These are phyloP conservation scores for Drosophila infuscata DNA, from an alignment of 2,888 invertebrate genomes.

Conservation along the genomic window DNA sequence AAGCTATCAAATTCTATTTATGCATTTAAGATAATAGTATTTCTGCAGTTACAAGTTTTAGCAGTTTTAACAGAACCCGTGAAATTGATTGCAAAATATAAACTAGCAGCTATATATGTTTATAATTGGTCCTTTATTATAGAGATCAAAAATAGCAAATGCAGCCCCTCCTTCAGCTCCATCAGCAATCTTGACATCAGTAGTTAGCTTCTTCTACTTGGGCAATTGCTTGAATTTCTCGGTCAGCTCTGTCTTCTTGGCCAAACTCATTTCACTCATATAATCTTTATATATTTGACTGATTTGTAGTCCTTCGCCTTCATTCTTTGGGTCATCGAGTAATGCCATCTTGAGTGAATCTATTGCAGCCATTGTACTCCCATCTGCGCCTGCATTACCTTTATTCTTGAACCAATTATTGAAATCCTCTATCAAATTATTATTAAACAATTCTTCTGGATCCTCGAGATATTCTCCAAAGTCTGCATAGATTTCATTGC, in stretches of 20 bases:
- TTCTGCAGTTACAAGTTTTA: not conserved
- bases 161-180: not conserved
- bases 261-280: not conserved
- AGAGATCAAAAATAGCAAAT: too few species aligned
- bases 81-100: not conserved
- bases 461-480: not conserved
- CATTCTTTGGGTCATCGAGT: too few species aligned
- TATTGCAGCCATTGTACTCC: too few species aligned
- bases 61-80: not conserved
- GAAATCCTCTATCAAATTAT: not conserved
- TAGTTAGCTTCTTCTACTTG: not conserved
- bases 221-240: not conserved
- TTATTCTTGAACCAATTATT: not conserved
- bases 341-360: too few species aligned
- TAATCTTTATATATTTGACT: too few species aligned
- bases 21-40: too few species aligned
- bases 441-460: not conserved
- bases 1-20: too few species aligned
- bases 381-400: too few species aligned
- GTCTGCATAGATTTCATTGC: fast-evolving
- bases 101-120: not conserved
- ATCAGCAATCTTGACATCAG: not conserved
- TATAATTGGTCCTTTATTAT: too few species aligned
- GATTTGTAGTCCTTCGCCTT: too few species aligned
- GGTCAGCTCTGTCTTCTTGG: not conserved